Conservation (phyloP, 2,113 vertebrate genomes). For the Orientallactaga bullata region DNA sequence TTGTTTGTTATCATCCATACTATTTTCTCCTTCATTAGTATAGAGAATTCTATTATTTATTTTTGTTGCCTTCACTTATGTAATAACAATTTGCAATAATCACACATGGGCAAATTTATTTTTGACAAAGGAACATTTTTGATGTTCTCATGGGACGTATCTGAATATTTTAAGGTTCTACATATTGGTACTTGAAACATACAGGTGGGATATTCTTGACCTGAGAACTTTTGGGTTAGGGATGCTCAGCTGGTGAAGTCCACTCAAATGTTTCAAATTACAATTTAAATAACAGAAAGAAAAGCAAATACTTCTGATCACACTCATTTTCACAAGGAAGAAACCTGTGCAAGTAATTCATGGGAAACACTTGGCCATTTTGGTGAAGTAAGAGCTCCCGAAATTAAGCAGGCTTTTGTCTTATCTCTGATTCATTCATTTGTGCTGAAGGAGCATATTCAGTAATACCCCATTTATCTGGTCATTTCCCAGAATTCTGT, state of each 20-base stretch:
- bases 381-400: slow-evolving; percentile 16
- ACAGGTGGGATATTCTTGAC: neutral
- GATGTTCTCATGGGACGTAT: neutral
- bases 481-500: slow-evolving; percentile 72
- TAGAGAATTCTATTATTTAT: slow-evolving; percentile 25
- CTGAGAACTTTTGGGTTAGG: neutral
- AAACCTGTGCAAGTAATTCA: neutral
- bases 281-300: neutral
- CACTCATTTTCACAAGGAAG: neutral
- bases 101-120: slow-evolving; percentile 18
- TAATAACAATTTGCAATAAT: neutral
- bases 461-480: slow-evolving; percentile 73
- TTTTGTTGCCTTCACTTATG: slow-evolving; percentile 2
- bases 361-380: neutral
- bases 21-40: neutral
- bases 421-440: slow-evolving; percentile 64
- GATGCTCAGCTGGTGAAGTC: neutral
- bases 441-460: slow-evolving; percentile 52
- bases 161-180: neutral
- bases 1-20: neutral
- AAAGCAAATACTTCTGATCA: neutral
- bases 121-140: neutral
- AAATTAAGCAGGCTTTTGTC: slow-evolving; percentile 66
- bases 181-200: slow-evolving; percentile 3
- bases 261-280: neutral